Base-by-base conservation (phyloP, 2,888 invertebrate species). In the Aleiodes leptofemur region DNA sequence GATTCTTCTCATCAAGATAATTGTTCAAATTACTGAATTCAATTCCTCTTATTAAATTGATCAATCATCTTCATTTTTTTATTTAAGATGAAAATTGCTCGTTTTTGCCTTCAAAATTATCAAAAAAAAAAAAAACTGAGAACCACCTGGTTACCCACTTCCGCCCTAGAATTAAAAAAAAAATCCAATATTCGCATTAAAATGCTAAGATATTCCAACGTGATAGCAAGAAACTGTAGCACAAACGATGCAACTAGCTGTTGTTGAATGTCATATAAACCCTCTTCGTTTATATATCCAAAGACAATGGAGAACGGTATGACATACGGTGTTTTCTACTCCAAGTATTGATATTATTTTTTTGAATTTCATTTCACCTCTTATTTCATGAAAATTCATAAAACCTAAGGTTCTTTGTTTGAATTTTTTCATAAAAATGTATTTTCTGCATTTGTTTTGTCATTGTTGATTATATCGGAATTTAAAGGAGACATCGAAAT, bases 261-360 rank as follows among this genome's bases (percentile, higher is more conserved):
- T 61, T 69, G 61, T 61, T n/a, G 43, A 43, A 59, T 53, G 53
- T 16, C 68, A 48, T 69, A 69, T 68, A 51, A 53, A 53, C 14
- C n/a, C 31, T 51, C 68, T 50, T 51, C 50, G 53, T 23, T 51
- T 50, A 68, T 50, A 68, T 51, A 68, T 31, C 8, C 68, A 11
- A 68, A 68, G 68, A 68, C 68, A 68, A 68, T 68, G 68, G 31
- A 43, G 16, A 68, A 68, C 68, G 68, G 68, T 68, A 68, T 68
- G 51, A 68, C 6, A 68, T 68, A 68, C 68, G 51, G 68, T 68
- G 29, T 51, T 66, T 68, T 51, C 29, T 31, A 13, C 51, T 31
- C 31, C 31, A 31, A 50, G 29, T 51, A 51, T 68, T 31, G 50
- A 51, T 51, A 51, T 14, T 31, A 53, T 68, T 51, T 34, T 43